Evolutionary conservation across 2,888 invertebrate species (phyloP).

Genomic region (Zelleria hepariella): DNA sequence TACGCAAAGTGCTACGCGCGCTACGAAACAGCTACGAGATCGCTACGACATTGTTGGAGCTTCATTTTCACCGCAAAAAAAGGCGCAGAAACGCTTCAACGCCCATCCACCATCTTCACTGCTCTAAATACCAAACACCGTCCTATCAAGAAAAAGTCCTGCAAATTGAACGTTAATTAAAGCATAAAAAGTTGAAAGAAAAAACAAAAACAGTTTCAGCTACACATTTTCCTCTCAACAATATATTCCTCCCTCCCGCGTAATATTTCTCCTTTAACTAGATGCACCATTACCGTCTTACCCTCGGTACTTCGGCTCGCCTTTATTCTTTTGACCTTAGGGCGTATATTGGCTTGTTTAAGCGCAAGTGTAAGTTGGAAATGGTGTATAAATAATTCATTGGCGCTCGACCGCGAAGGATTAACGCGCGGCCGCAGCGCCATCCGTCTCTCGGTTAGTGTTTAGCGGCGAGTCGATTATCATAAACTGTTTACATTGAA

Average conservation of each 20-base stretch:
- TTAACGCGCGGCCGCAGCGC: slow-evolving; percentile 20
- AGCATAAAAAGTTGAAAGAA: not conserved
- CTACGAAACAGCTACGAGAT: not conserved
- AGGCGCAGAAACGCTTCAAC: not conserved
- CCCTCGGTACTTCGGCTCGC: not conserved
- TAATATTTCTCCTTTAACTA: not conserved
- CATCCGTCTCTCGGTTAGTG: slow-evolving; percentile 28
- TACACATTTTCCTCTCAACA: not conserved
- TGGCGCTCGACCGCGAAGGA: slow-evolving; percentile 20
- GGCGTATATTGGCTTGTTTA: not conserved
- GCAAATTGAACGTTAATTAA: not conserved
- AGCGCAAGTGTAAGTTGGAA: not conserved
- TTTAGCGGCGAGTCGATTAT: slow-evolving; percentile 23
- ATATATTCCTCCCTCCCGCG: slow-evolving; percentile 8
- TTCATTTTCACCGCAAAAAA: not conserved
- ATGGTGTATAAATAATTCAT: slow-evolving; percentile 26
- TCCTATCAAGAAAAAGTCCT: not conserved
- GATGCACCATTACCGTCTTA: not conserved
- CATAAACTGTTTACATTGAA: slow-evolving; percentile 22
- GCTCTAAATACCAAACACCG: not conserved
- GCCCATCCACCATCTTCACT: not conserved
- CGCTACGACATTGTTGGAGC: not conserved
- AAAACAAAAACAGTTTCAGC: not conserved
- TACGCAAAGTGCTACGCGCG: not conserved
- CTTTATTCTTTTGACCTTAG: not conserved